Base-by-base conservation (phyloP, 2,888 invertebrate species). In the Plemyria rubiginata region DNA sequence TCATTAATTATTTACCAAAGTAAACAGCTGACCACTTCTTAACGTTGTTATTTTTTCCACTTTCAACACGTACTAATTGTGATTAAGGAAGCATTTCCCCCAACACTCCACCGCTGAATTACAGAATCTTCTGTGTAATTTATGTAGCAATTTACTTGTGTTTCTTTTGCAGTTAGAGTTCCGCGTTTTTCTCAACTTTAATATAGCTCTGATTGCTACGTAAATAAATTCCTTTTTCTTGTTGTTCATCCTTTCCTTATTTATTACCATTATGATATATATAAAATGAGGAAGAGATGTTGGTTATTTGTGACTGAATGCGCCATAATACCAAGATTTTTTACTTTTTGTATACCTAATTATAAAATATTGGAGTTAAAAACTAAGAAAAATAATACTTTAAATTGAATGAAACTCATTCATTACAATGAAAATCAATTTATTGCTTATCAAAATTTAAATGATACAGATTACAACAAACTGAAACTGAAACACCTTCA, bases 121-220 rank as follows among this genome's bases (percentile, higher is more conserved):
- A 86, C 84, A 81, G 84, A 84, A 84, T 86, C 82, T 83, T 84
- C 79, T 70, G 73, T 70, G 80, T 85, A 77, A 87, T 87, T 87
- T 87, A 87, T 86, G 81, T 81, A 77, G 81, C 84, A 85, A 87
- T 87, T 86, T 83, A 81, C 80, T 62, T 76, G 73, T 74, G 73
- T 81, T 81, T 76, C 76, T 75, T 76, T 74, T 58, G 60, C 60
- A 52, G 62, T 73, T 64, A 54, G 62, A 61, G 61, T 68, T 69
- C 64, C 70, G 60, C 68, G 52, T 8, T 57, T 59, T 54, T 60
- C 41, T 46, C 48, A 41, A 52, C 46, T 53, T 43, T 53, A 41
- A 62, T 58, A 58, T 43, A 57, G 41, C 32, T 54, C 48, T 62
- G 56, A 58, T 62, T 58, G 45, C 62, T 58, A 11, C 38, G 62